A percentile compares a stretch with the other conserved stretches of the same genome.
phyloP scores from a whole-genome alignment of 2,797 vertebrate genomes.

The Holocentrus rufus region DNA sequence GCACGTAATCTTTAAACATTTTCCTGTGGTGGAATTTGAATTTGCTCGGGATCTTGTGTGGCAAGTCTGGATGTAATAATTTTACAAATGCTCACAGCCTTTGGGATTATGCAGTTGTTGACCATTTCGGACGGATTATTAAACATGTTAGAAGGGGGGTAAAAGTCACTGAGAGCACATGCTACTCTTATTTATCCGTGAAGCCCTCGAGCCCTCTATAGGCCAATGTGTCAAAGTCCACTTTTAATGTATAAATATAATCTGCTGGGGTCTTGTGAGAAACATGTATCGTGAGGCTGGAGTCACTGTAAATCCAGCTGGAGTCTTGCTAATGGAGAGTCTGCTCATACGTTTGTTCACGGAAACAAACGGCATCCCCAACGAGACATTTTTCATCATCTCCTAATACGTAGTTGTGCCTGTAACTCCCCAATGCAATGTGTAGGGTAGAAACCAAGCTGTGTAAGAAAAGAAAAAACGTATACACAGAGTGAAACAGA shows the following conservation, averaged over 20 bases:
- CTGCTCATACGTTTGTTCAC: not conserved
- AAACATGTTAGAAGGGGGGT: not conserved
- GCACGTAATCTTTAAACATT: not conserved
- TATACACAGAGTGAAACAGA: slow-evolving; percentile 45
- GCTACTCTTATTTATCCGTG: not conserved
- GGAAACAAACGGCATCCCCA: slow-evolving; percentile 41
- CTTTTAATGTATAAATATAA: not conserved
- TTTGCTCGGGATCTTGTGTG: not conserved
- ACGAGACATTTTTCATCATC: slow-evolving; percentile 40
- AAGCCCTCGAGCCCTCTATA: slow-evolving; percentile 4
- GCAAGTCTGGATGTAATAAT: not conserved
- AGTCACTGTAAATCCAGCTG: slow-evolving; percentile 32
- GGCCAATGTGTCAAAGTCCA: slow-evolving; percentile 36
- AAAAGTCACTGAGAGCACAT: slow-evolving; percentile 5
- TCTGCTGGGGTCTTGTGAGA: not conserved
- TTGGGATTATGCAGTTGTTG: slow-evolving; percentile 38
- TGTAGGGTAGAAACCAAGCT: slow-evolving; percentile 65
- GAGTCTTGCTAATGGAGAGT: slow-evolving; percentile 32
- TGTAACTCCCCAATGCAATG: slow-evolving; percentile 60
- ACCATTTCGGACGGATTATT: slow-evolving; percentile 8
- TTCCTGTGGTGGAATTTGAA: not conserved
- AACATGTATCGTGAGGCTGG: not conserved
- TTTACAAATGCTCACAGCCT: slow-evolving; percentile 69
- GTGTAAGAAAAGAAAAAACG: slow-evolving; percentile 49
- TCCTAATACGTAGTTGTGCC: slow-evolving; percentile 61